Evolutionary conservation across 2,113 vertebrate species (phyloP), one percentile per base, ranked within the genome.

Genomic region (Stigmatopora argus): DNA sequence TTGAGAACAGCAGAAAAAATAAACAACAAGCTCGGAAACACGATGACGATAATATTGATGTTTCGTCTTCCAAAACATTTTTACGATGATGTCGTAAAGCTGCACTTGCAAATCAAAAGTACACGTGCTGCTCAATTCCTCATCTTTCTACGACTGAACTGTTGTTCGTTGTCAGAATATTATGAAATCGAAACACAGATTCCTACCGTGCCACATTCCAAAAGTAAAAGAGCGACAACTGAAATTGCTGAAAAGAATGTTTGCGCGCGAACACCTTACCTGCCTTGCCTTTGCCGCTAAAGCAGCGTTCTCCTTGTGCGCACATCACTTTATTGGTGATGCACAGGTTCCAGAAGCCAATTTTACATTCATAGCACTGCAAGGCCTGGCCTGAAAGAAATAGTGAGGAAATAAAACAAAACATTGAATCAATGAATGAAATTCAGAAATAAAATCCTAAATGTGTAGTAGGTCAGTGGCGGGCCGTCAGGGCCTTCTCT

Each of bases 351-450:
- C 45, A 52, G 0, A 80, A 0, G 60, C 89, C 82, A 5, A 92
- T 0, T 0, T 46, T 11, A 69, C 92, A 94, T 0, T 88, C 59
- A 79, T 92, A 93, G 72, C 92, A 94, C 47, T 69, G 0, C 63
- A 94, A 78, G 0, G 74, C 48, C 17, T 89, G 85, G 41, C 80
- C 92, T 94, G 66, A 56, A 26, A 49, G 19, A 0, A 46, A 41
- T 17, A 41, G 15, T 6, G 57, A 41, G 61, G 19, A 23, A 62
- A 19, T 6, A 9, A 52, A 11, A 52, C 15, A 45, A 31, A 31
- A 2, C 26, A 31, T 31, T 31, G 1, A 31, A 31, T 31, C 26
- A 2, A 31, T 31, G 26, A 31, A 10, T 41, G 6, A 41, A 38
- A 38, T 38, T 38, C 35, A 38, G 35, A 4, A 38, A 4, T 3